Evolutionary conservation across 2,888 invertebrate genomes (phyloP).

Genomic region (Ormia ochracea): DNA sequence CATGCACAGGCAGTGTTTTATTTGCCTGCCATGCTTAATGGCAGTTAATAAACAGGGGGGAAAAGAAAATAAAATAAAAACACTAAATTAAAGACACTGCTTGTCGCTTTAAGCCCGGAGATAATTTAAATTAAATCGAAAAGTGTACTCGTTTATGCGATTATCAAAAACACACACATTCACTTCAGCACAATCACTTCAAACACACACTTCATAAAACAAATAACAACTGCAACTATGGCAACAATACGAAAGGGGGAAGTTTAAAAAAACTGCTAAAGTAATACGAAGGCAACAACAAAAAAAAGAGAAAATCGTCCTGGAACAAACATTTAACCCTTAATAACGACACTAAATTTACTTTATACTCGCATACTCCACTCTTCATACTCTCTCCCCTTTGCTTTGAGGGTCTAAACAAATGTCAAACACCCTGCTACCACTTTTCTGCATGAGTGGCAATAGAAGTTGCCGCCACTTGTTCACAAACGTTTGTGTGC

Average conservation of each 20-base stretch:
- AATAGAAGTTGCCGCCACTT: slow-evolving; percentile 15
- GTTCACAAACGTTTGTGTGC: slow-evolving; percentile 33
- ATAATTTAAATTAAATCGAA: slow-evolving; percentile 51
- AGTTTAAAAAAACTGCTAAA: not conserved
- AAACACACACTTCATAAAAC: slow-evolving; percentile 7
- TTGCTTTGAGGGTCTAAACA: not conserved
- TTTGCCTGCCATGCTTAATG: slow-evolving; percentile 42
- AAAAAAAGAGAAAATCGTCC: not conserved
- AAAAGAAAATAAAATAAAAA: not conserved
- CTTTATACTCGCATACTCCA: too few relatives aligned
- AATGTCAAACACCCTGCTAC: slow-evolving; percentile 36
- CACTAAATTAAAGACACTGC: not conserved
- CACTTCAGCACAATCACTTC: not conserved
- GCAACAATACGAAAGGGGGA: not conserved
- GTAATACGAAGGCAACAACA: not conserved
- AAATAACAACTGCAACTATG: too few relatives aligned
- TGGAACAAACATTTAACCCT: slow-evolving; percentile 53
- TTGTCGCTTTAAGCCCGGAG: slow-evolving; percentile 33
- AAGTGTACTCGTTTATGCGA: slow-evolving; percentile 1
- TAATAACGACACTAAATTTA: slow-evolving; percentile 33
- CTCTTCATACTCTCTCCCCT: not conserved
- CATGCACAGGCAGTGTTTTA: slow-evolving; percentile 18
- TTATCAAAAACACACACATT: not conserved
- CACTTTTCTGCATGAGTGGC: slow-evolving; percentile 14
- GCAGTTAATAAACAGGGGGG: slow-evolving; percentile 29